These are phyloP conservation scores for Junonia oenone DNA, from an alignment of 2,888 invertebrate genomes.

Conservation along the genomic window DNA sequence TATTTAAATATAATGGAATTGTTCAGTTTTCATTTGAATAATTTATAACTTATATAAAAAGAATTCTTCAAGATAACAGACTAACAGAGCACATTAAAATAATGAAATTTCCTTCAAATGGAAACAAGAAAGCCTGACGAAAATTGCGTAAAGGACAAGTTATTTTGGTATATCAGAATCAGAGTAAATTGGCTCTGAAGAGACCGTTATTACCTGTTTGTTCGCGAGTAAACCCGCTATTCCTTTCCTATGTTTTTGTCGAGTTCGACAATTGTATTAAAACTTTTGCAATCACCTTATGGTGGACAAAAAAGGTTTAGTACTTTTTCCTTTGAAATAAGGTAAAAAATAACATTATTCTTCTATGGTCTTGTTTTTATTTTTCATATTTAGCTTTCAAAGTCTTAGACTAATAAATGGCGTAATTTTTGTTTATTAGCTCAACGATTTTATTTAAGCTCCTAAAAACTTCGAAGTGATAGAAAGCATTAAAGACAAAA, in stretches of 20 bases:
- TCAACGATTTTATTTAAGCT: not conserved
- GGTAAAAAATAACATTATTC: too few species aligned
- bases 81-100: too few species aligned
- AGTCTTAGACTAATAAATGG: not conserved
- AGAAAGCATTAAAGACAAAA: constrained; percentile 14
- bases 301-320: not conserved
- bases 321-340: not conserved
- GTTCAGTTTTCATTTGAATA: too few species aligned
- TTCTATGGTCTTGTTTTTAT: not conserved
- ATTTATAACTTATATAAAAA: too few species aligned
- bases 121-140: not conserved
- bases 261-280: constrained; percentile 24
- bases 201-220: not conserved
- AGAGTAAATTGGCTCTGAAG: not conserved
- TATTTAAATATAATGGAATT: too few species aligned
- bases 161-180: constrained; percentile 1
- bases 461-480: constrained; percentile 7
- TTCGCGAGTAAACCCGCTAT: not conserved
- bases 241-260: constrained; percentile 10
- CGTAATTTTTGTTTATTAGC: not conserved
- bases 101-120: not conserved
- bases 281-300: constrained; percentile 25
- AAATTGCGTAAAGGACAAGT: not conserved
- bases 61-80: too few species aligned
- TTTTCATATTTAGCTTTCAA: too few species aligned